phyloP scores from a whole-genome alignment of 2,113 vertebrate genomes.

The Eupsittula cactorum region DNA sequence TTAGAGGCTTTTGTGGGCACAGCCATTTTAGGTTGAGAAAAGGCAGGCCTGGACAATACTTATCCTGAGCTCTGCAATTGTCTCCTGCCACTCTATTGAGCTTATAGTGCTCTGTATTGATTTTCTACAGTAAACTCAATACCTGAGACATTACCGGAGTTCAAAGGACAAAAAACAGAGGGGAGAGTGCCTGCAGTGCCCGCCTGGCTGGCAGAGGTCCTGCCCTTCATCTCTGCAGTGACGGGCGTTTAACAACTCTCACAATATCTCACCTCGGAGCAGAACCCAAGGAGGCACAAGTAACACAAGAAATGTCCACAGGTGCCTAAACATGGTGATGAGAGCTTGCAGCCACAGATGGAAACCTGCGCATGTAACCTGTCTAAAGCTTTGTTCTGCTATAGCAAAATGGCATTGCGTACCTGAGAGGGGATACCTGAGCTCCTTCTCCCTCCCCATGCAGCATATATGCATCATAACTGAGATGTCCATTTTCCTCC shows the following conservation, averaged over 20 bases:
- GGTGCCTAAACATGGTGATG: neutral
- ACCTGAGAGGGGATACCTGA: neutral
- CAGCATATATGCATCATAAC: rapidly evolving
- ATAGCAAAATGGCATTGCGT: neutral
- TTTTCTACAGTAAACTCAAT: neutral
- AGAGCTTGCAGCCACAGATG: neutral
- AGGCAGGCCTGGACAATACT: rapidly evolving
- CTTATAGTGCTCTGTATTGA: neutral
- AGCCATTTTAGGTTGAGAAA: neutral
- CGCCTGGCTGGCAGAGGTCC: neutral
- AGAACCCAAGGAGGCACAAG: neutral
- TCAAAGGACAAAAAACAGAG: neutral
- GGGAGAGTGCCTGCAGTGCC: neutral
- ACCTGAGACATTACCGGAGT: neutral
- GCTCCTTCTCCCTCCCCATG: neutral
- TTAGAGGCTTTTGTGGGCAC: neutral
- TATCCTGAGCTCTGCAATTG: neutral
- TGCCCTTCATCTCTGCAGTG: neutral
- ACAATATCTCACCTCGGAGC: rapidly evolving
- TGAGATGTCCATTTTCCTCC: neutral
- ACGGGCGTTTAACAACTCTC: neutral
- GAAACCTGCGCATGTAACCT: neutral
- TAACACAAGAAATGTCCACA: neutral
- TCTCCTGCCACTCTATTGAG: neutral
- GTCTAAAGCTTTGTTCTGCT: neutral